A percentile compares a stretch with the other conserved stretches of the same genome.
Conservation (phyloP, 2,888 invertebrate species). For the Ditylenchus weischeri region DNA sequence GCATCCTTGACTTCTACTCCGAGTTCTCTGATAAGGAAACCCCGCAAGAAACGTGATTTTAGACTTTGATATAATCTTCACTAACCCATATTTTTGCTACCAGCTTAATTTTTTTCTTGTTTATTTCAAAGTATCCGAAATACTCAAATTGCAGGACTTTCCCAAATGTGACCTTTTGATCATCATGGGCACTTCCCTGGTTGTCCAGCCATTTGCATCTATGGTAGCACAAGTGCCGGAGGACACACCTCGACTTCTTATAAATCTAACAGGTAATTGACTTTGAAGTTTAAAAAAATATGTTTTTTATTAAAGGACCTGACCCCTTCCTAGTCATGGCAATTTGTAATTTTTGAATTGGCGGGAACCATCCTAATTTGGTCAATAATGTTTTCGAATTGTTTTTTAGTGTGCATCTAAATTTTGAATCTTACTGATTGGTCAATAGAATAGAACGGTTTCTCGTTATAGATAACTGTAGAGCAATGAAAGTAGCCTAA, state of each 20-base stretch:
- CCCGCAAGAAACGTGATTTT: no score
- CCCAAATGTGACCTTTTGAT: constrained; percentile 82
- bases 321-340: no score
- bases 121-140: not conserved
- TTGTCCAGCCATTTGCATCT: constrained; percentile 90
- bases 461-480: no score
- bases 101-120: not conserved
- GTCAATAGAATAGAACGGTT: no score
- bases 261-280: constrained; percentile 69
- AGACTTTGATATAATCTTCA: constrained; percentile 60
- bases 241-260: constrained; percentile 76
- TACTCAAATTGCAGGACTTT: constrained; percentile 68
- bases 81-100: constrained; percentile 66
- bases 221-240: constrained; percentile 75
- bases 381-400: no score
- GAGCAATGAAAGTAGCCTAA: no score
- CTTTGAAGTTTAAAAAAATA: constrained; percentile 56
- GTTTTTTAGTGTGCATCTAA: no score
- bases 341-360: no score
- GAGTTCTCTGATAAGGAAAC: no score
- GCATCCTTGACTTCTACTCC: no score
- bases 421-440: no score
- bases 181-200: constrained; percentile 88
- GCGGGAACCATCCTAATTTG: no score
- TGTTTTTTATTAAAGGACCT: not conserved